Conservation (phyloP, 2,113 vertebrate genomes). For the Esox niger region DNA sequence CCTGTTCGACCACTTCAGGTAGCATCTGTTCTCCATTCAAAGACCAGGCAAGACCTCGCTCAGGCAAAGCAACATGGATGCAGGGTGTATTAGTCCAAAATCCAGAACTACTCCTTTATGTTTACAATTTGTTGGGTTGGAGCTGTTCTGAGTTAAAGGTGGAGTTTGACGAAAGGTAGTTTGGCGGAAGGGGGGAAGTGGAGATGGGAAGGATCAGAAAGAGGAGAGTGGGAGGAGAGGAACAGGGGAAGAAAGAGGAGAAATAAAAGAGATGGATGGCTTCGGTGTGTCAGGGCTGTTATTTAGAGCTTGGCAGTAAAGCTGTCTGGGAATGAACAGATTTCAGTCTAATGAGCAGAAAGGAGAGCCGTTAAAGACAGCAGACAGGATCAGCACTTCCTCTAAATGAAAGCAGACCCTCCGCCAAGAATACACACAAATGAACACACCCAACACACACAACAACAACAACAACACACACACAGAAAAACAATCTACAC, state of each 20-base stretch:
- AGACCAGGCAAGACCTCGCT: too few relatives aligned
- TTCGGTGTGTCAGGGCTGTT: conserved; percentile 65
- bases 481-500: background rate
- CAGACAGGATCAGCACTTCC: conserved; percentile 48
- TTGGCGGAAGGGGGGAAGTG: background rate
- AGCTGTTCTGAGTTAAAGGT: background rate
- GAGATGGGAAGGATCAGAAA: conserved; percentile 10
- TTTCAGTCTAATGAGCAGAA: conserved; percentile 73
- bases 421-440: conserved; percentile 12
- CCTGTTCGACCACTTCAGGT: too few relatives aligned
- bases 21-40: too few relatives aligned
- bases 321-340: conserved; percentile 69
- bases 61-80: too few relatives aligned
- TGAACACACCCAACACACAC: background rate
- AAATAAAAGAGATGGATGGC: conserved; percentile 73
- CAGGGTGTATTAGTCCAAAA: too few relatives aligned
- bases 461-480: background rate
- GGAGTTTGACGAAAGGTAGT: background rate
- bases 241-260: conserved; percentile 26
- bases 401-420: conserved; percentile 51
- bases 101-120: background rate
- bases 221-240: conserved; percentile 10
- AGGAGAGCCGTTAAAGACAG: conserved; percentile 44
- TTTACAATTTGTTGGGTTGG: background rate
- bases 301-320: conserved; percentile 70